phyloP scores from a whole-genome alignment of 2,113 vertebrate species.

The Melanostigma gelatinosum region DNA sequence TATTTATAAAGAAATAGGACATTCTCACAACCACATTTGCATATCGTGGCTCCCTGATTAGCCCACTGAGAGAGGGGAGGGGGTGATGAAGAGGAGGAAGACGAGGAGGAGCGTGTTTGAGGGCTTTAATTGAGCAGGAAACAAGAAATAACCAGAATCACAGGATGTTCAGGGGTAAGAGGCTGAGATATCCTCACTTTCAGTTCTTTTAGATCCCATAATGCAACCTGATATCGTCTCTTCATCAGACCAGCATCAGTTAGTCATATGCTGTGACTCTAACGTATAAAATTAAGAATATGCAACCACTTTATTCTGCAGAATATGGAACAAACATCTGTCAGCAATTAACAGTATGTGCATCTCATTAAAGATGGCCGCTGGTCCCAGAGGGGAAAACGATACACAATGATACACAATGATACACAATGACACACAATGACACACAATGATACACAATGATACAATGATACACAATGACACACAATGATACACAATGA shows the following conservation, averaged over 20 bases:
- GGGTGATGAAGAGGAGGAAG: conserved; percentile 27
- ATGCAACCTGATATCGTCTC: neutral
- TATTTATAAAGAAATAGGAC: conserved; percentile 74
- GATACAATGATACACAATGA: too few relatives aligned
- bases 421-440: too few relatives aligned
- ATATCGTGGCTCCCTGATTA: conserved; percentile 55
- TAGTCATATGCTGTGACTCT: neutral
- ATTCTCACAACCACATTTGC: conserved; percentile 52
- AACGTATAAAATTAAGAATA: neutral
- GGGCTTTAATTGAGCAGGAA: neutral
- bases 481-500: too few relatives aligned
- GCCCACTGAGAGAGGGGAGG: conserved; percentile 36
- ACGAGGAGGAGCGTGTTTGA: neutral
- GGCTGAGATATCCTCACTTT: neutral
- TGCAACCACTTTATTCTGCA: neutral
- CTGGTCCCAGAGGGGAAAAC: neutral
- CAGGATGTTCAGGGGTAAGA: neutral
- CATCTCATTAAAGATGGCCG: conserved; percentile 30
- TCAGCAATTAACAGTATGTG: conserved; percentile 13
- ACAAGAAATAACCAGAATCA: neutral
- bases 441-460: too few relatives aligned
- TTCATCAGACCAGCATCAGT: too few relatives aligned
- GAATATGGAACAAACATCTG: conserved; percentile 24
- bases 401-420: neutral
- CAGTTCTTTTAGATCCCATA: neutral